Base-by-base conservation (phyloP, 2,888 invertebrate species). In the Scaptomyza parva region DNA sequence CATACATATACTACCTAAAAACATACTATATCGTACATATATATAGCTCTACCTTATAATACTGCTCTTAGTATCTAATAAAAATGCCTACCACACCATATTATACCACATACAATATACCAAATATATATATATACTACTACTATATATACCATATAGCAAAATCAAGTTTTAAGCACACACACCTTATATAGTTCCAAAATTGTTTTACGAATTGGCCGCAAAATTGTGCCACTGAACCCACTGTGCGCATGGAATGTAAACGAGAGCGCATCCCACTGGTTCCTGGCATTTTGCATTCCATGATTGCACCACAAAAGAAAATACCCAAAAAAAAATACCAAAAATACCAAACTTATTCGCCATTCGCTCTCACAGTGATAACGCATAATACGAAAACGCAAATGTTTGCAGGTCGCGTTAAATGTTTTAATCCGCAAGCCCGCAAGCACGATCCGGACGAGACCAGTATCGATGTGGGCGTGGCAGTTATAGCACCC, bases 401-500 rank as follows among this genome's bases (percentile, higher is more conserved):
- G 87, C 82, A 79, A 91, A 89, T 91, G 90, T 89, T 90, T 90
- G 86, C 90, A 90, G 90, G 90, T 91, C 90, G 89, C 84, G 80
- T 76, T 73, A 84, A 85, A 82, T 75, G 63, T 78, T 86, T 77
- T 79, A 71, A 78, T n/a, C n/a, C n/a, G n/a, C 87, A 86, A 63
- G 63, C 62, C 59, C 45, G 52, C 66, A 69, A 84, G 75, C 79
- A 83, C 61, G 86, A 84, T 47, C 67, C 76, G 55, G 81, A 83
- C 55, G 37, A 37, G 37, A 76, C 71, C 39, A 67, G 44, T 22
- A 43, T 44, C 58, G 75, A 70, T 26, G 58, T 48, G 14, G 70
- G 57, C 47, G 70, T 37, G 48, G 78, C 76, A 41, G 67, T 69
- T 37, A 75, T 67, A 57, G 33, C 48, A 22, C 35, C 48, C 11